These are phyloP conservation scores for Coreius guichenoti DNA, from an alignment of 2,797 vertebrate genomes.

Conservation along the genomic window DNA sequence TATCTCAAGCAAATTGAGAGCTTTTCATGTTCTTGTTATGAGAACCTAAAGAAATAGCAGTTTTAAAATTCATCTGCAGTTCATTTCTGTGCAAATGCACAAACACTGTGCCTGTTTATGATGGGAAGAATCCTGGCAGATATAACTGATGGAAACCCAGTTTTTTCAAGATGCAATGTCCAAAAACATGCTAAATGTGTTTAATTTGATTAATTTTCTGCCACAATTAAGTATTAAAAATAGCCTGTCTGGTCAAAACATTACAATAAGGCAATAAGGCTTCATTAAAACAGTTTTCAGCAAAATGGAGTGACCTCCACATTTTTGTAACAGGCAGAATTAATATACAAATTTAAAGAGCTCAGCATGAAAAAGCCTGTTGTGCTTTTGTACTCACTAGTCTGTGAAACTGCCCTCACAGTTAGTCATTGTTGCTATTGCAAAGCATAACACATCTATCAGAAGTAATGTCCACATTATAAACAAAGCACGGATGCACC, in stretches of 20 bases:
- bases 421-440: constrained; percentile 6
- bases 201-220: not conserved
- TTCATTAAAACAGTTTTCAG: not conserved
- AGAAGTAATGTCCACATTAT: not conserved
- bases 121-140: not conserved
- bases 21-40: constrained; percentile 20
- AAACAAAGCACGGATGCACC: not conserved
- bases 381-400: constrained; percentile 11
- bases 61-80: not conserved
- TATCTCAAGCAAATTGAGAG: constrained; percentile 3
- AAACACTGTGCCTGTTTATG: constrained; percentile 9
- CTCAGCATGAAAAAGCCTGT: not conserved
- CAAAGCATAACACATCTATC: constrained; percentile 17
- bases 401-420: constrained; percentile 19
- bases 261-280: not conserved
- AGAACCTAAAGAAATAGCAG: not conserved
- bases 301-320: not conserved
- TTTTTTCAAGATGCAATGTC: not conserved
- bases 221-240: not conserved
- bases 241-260: not conserved
- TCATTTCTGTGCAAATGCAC: constrained; percentile 11
- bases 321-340: not conserved
- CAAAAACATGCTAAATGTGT: not conserved
- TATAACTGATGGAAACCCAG: not conserved
- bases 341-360: not conserved